Evolutionary conservation across 2,888 invertebrate genomes (phyloP), one percentile per base, ranked within the genome.

Genomic region (Creontiades dilutus): DNA sequence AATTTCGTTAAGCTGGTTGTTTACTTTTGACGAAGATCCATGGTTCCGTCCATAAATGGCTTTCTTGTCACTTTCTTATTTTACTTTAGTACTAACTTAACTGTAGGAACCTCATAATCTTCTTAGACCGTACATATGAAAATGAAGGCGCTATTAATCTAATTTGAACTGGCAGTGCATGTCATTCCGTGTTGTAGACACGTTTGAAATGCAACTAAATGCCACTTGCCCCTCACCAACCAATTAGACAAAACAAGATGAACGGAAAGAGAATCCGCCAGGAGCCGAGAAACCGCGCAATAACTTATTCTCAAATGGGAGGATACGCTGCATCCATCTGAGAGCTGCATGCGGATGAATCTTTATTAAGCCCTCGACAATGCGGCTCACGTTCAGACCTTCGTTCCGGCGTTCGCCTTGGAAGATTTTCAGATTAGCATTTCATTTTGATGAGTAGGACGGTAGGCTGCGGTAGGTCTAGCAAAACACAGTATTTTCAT

Each of bases 371-470:
- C 55, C 9, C 82, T 78, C 19, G 78, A 47, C 85, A 27, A 86
- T 86, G 86, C 86, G 12, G 48, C 86, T 86, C 86, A 86, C 86
- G 86, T 86, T 75, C 48, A 48, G 16, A 47, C 47, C 47, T 86
- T 68, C 86, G 76, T 76, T 86, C 86, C 76, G 86, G 48, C 55
- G 68, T 47, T 37, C 37, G 37, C 61, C 11, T 61, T n/a, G 68
- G 28, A 86, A 47, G 47, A 46, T 86, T 46, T 82, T 23, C 48
- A 86, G 76, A 76, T 75, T 68, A 86, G 86, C 86, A 76, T 86
- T 86, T 68, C 68, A 68, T 68, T 68, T 68, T 68, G 68, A 68
- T 68, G 68, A 68, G 68, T 27, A 12, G 23, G 23, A 68, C 19
- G 68, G 13, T 19, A 27, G 9, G 68, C 68, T 68, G 68, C 27